phyloP scores from a whole-genome alignment of 2,113 vertebrate species.

The Bungarus multicinctus region DNA sequence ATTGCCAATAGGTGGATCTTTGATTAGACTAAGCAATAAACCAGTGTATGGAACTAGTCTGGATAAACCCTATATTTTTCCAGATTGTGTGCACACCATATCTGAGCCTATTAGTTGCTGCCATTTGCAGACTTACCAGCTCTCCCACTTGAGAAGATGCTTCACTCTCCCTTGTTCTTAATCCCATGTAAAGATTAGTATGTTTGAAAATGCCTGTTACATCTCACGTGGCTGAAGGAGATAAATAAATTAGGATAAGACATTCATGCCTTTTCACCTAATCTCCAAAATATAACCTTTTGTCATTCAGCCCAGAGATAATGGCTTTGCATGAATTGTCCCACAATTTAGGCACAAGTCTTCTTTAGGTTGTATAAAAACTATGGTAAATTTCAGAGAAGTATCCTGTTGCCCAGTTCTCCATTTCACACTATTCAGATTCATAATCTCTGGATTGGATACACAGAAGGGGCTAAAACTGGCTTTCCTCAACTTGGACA shows the following conservation, averaged over 20 bases:
- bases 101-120: background rate
- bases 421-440: background rate
- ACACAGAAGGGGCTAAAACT: background rate
- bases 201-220: background rate
- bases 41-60: background rate
- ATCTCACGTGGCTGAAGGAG: background rate
- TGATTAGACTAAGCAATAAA: background rate
- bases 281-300: background rate
- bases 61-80: background rate
- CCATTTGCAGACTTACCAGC: background rate
- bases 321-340: background rate
- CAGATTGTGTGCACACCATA: background rate
- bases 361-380: background rate
- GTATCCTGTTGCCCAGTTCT: background rate
- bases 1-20: background rate
- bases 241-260: background rate
- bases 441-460: background rate
- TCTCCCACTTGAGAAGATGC: background rate
- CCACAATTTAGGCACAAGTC: background rate
- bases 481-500: background rate
- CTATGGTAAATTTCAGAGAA: background rate
- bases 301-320: background rate
- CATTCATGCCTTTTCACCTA: background rate
- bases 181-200: background rate
- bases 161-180: background rate